Evolutionary conservation across 2,113 vertebrate species (phyloP), one percentile per base, ranked within the genome.

Genomic region (Cnemophilus loriae): DNA sequence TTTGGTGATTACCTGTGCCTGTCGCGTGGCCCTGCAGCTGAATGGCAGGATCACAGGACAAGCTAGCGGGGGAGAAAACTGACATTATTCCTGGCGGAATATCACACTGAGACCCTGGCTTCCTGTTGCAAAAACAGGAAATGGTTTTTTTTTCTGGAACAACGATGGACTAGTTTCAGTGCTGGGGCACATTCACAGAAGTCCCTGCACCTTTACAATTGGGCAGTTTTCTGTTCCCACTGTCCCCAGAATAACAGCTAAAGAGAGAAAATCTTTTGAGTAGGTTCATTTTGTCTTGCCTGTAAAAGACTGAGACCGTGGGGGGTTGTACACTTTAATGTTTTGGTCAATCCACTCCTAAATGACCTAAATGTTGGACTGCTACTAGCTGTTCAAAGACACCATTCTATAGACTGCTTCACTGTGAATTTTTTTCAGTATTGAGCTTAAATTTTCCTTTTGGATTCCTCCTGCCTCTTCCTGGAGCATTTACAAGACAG

Each of bases 51-150:
- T 56, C 49, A 35, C 33, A 52, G 61, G 46, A 33, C 37, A 71
- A 84, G 12, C 20, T n/a, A 63, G 26, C 0, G 0, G 23, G 42
- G 15, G 14, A 85, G 47, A 92, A 90, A 87, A 33, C 11, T 11
- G 44, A 16, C 10, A 21, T 76, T 78, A 71, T 73, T 91, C 16
- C 80, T 65, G 42, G 37, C 3, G 4, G 32, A 83, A 42, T 30
- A n/a, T 42, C 64, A 26, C 1, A 4, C 84, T 26, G 77, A 77
- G 55, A 64, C n/a, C 41, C 47, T 63, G 82, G 32, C 33, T 89
- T 89, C 65, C 78, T 68, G 46, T 33, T 65, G 73, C 33, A 84
- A 84, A 90, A 88, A 27, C 46, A 89, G 90, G 92, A 86, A 89
- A 92, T 10, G 3, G 3, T 11, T 32, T 39, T 52, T 78, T 74